Conservation (phyloP, 1,140 invertebrate species). For the Pseudomyrmex dendroicus region DNA sequence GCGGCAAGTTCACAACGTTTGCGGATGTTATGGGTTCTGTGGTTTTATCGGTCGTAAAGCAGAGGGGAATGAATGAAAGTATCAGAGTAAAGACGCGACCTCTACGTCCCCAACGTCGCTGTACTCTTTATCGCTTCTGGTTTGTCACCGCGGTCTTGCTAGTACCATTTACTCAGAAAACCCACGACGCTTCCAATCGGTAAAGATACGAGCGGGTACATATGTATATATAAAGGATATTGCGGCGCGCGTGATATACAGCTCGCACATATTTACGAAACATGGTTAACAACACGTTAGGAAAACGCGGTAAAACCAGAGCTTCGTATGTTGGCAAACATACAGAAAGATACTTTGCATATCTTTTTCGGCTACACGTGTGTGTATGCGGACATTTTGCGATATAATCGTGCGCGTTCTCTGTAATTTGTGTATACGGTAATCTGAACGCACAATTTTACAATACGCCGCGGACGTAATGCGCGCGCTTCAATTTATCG, state of each 20-base stretch:
- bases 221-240: not conserved
- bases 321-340: not conserved
- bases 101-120: not conserved
- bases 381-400: not conserved
- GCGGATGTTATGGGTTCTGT: constrained; percentile 37
- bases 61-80: constrained; percentile 68
- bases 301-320: not conserved
- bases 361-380: no score
- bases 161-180: constrained; percentile 31
- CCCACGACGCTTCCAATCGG: constrained; percentile 20
- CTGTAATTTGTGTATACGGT: not conserved
- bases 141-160: constrained; percentile 41
- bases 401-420: not conserved
- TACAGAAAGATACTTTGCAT: no score
- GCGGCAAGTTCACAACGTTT: not conserved
- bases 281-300: not conserved
- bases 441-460: constrained; percentile 28
- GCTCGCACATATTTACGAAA: not conserved
- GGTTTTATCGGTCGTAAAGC: constrained; percentile 70
- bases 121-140: constrained; percentile 52
- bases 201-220: constrained; percentile 16
- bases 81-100: constrained; percentile 47
- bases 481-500: constrained; percentile 33
- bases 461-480: constrained; percentile 7
- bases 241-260: not conserved